These are phyloP conservation scores for Ceramica pisi DNA, from an alignment of 2,888 invertebrate species.

Conservation along the genomic window DNA sequence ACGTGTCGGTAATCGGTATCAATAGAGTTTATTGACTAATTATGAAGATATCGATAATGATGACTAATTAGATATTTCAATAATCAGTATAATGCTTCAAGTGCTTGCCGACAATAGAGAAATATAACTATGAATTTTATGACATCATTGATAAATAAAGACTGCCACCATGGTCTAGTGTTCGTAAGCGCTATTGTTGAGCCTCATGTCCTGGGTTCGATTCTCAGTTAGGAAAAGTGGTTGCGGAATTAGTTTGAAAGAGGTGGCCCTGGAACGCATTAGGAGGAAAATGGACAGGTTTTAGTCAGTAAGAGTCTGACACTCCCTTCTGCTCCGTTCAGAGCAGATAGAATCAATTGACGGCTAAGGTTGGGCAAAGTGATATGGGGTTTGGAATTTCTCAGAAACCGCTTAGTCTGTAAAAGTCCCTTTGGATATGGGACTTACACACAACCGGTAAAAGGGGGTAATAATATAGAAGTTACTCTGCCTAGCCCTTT, in stretches of 20 bases:
- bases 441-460: no score
- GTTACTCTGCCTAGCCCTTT: not conserved
- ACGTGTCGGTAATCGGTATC: slow-evolving; percentile 22
- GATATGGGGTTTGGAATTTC: no score
- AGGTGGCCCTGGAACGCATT: no score
- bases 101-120: not conserved
- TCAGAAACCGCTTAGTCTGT: no score
- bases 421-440: no score
- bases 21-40: slow-evolving; percentile 40
- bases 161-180: not conserved
- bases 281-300: no score
- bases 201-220: not conserved
- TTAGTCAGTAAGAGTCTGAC: no score
- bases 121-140: not conserved
- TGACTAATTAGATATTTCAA: slow-evolving; percentile 35
- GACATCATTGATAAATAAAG: slow-evolving; percentile 6
- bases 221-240: not conserved
- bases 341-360: no score
- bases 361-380: no score
- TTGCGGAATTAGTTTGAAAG: no score
- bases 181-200: not conserved
- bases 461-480: no score
- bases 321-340: no score
- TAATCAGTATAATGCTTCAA: slow-evolving; percentile 25
- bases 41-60: slow-evolving; percentile 36